Conservation (phyloP, 2,888 invertebrate species). For the Clivina fossor region DNA sequence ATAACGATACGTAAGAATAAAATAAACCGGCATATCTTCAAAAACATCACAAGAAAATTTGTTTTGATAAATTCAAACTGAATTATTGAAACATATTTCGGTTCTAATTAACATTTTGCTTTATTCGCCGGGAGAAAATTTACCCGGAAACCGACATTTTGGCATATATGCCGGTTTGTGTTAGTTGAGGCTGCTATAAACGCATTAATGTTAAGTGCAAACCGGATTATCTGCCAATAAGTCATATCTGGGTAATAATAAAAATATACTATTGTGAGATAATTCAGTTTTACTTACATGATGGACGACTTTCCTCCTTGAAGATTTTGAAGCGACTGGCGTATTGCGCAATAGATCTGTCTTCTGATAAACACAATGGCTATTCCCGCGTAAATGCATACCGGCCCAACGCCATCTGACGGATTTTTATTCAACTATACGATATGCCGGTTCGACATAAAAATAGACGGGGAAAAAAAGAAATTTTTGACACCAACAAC, state of each 20-base stretch:
- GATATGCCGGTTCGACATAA: constrained; percentile 9
- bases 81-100: constrained; percentile 12
- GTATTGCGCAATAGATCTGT: constrained; percentile 5
- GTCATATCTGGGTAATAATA: constrained; percentile 7
- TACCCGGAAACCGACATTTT: constrained; percentile 12
- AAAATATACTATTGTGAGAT: constrained; percentile 6
- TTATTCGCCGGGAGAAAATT: constrained; percentile 7
- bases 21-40: constrained; percentile 12
- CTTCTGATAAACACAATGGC: constrained; percentile 7
- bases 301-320: constrained; percentile 9
- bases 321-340: constrained; percentile 9
- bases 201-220: constrained; percentile 2
- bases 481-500: constrained; percentile 8
- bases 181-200: constrained; percentile 7
- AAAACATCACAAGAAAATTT: constrained; percentile 13
- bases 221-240: constrained; percentile 10
- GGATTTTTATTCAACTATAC: constrained; percentile 10
- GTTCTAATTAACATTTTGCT: constrained; percentile 11
- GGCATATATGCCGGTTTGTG: constrained; percentile 9
- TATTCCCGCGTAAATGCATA: constrained; percentile 8
- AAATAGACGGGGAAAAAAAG: constrained; percentile 4
- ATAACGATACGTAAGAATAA: constrained; percentile 10
- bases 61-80: constrained; percentile 16
- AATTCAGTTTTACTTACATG: constrained; percentile 6
- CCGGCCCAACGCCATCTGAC: constrained; percentile 3